Evolutionary conservation across 2,888 invertebrate genomes (phyloP).

Genomic region (Cataglyphis livida): DNA sequence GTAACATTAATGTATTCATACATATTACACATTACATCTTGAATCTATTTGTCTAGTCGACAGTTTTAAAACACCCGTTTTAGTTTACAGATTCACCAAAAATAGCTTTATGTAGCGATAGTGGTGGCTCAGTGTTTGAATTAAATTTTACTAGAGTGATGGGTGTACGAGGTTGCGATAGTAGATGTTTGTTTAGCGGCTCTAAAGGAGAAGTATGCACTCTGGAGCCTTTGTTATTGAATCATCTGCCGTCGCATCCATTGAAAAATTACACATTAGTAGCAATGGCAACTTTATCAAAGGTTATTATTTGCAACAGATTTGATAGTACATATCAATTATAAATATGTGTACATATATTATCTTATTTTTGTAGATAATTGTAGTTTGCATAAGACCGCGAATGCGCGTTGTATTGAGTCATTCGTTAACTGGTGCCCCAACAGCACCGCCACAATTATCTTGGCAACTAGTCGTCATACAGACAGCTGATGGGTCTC

Average conservation of each 20-base stretch:
- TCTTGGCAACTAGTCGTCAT: conserved; percentile 97
- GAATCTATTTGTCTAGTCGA: neutral
- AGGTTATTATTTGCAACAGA: conserved; percentile 86
- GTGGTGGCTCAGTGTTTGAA: conserved; percentile 98
- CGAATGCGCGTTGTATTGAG: conserved; percentile 92
- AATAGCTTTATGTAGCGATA: conserved; percentile 94
- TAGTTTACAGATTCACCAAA: conserved; percentile 91
- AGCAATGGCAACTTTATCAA: conserved; percentile 97
- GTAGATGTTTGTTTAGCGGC: conserved; percentile 98
- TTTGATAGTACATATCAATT: neutral
- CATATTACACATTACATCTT: neutral
- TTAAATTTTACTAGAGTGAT: conserved; percentile 95
- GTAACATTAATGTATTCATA: neutral
- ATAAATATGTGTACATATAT: conserved; percentile 47
- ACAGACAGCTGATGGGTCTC: conserved; percentile 89
- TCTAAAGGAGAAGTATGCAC: conserved; percentile 97
- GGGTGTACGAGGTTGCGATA: conserved; percentile 95
- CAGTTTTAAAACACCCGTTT: conserved; percentile 24
- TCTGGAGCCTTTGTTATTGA: conserved; percentile 89
- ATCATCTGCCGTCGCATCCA: conserved; percentile 88
- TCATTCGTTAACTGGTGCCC: conserved; percentile 90
- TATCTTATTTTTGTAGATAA: conserved; percentile 86
- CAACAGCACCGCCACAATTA: conserved; percentile 94
- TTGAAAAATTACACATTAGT: conserved; percentile 92
- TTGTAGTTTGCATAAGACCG: conserved; percentile 92